These are phyloP conservation scores for Ahaetulla prasina DNA, from an alignment of 2,113 vertebrate genomes.

Conservation along the genomic window DNA sequence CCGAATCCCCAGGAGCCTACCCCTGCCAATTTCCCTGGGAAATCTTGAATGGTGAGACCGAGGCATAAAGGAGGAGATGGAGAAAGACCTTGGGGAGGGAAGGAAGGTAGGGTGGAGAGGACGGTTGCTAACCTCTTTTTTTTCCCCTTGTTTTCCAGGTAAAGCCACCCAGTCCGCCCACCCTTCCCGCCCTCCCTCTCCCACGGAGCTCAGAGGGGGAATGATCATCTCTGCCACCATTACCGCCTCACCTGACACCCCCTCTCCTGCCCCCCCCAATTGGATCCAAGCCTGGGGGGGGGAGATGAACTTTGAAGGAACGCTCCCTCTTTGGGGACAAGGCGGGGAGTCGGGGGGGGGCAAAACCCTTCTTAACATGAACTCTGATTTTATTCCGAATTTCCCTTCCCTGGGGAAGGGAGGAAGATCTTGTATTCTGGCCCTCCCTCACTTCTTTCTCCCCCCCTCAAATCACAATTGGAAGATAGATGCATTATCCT, in stretches of 20 bases:
- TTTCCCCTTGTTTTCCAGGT: not conserved
- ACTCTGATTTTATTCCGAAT: conserved; percentile 13
- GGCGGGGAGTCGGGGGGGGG: no score
- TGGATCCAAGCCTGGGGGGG: not conserved
- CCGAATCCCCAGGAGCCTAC: no score
- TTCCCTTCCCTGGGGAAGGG: not conserved
- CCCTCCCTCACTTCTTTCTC: no score
- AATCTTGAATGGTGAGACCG: not conserved
- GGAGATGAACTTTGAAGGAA: conserved; percentile 4
- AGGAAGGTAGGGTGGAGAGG: not conserved
- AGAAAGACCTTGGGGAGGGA: not conserved
- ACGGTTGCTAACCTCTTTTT: not conserved
- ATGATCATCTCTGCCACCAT: conserved; percentile 2
- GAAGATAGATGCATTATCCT: not conserved
- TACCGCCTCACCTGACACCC: not conserved
- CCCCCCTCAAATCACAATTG: not conserved
- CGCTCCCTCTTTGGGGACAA: not conserved
- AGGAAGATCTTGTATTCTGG: not conserved
- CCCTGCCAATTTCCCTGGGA: not conserved
- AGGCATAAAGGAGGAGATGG: not conserved
- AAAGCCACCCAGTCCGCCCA: not conserved
- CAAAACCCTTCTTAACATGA: not conserved
- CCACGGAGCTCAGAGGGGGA: conserved; percentile 8
- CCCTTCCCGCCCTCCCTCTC: conserved; percentile 11
- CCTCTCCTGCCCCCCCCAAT: not conserved